Percentiles rank a stretch among this genome's conserved stretches.
Conservation (phyloP, 2,113 vertebrate genomes). For the Eidolon helvum region DNA sequence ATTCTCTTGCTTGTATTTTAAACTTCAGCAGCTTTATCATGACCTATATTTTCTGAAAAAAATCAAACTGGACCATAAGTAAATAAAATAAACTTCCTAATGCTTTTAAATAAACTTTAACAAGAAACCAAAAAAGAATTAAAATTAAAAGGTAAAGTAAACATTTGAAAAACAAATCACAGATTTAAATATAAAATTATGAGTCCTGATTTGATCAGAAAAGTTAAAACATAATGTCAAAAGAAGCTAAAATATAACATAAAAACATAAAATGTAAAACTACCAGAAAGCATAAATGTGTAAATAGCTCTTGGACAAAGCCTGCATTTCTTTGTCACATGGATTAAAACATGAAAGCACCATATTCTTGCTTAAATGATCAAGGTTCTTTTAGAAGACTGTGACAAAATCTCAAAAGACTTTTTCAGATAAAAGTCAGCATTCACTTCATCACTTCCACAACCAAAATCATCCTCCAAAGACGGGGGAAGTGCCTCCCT, state of each 20-base stretch:
- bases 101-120: not conserved
- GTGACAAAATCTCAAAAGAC: not conserved
- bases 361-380: slow-evolving; percentile 55
- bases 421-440: not conserved
- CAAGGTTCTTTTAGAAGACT: slow-evolving; percentile 46
- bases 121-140: not conserved
- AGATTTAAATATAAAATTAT: not conserved
- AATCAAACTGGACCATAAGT: not conserved
- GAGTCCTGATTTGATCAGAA: not conserved
- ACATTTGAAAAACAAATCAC: not conserved
- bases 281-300: not conserved
- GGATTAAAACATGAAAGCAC: slow-evolving; percentile 51
- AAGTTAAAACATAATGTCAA: not conserved
- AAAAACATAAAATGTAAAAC: not conserved
- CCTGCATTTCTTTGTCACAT: not conserved
- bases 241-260: not conserved
- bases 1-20: not conserved
- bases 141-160: not conserved
- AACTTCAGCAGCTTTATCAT: not conserved
- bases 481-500: not conserved
- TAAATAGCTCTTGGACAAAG: slow-evolving; percentile 56
- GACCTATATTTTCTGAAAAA: not conserved
- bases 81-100: not conserved
- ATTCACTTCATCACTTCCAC: not conserved
- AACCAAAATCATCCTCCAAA: not conserved